Base-by-base conservation (phyloP, 2,888 invertebrate genomes). In the Drosophila nr. perissopoda region DNA sequence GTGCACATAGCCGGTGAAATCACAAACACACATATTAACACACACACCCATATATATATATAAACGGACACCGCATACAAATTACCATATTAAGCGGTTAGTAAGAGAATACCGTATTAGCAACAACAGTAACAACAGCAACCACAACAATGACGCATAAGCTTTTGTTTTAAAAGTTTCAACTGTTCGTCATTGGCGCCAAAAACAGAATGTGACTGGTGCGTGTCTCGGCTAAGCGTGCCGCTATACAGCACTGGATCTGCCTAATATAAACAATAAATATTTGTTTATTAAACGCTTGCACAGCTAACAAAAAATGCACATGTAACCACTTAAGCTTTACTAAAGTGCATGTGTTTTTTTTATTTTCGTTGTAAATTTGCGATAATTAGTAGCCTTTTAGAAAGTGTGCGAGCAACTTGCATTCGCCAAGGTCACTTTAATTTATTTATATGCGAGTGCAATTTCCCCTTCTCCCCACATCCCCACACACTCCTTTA, bases 31-130 rank as follows among this genome's bases (percentile, higher is more conserved):
- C 64, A 61, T 27, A 72, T 31, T 56, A 6, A 29, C 16, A 31
- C n/a, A 62, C 34, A 61, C n/a, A 70, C 38, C 53, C 63, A 60
- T 29, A 71, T 0, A n/a, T 10, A 40, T 2, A 21, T 13, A 7
- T 21, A 46, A 25, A 8, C 27, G 25, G 7, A 46, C 34, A 73
- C n/a, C 40, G 79, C 61, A 67, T 81, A 54, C 59, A 70, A 75
- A 81, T 86, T 64, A 83, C 89, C 87, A 88, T 88, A 88, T 86
- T 72, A 70, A 81, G 82, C 57, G 46, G 70, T 27, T 68, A 53
- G 59, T 70, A 69, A 74, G 68, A 61, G 66, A 61, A 74, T 59
- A 53, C 54, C 33, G n/a, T 25, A 52, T 62, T 59, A 27, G 40
- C 58, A 74, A 58, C 67, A 71, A 52, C 53, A 65, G 34, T 51